Evolutionary conservation across 2,888 invertebrate genomes (phyloP).

Genomic region (Heliconius aoede): DNA sequence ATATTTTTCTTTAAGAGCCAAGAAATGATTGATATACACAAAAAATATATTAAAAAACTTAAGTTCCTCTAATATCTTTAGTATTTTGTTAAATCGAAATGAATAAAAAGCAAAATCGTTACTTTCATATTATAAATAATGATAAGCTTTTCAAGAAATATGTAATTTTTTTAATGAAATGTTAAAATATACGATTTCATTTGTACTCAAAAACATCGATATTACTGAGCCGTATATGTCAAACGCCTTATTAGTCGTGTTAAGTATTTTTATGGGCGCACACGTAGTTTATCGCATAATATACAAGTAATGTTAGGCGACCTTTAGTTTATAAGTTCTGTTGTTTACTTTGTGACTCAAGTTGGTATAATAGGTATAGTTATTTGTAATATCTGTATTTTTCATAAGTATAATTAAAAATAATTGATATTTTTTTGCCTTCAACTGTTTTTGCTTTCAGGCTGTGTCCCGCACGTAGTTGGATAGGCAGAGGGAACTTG

Average conservation of each 20-base stretch:
- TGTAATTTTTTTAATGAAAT: constrained; percentile 33
- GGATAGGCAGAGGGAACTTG: too few relatives aligned
- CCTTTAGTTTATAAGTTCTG: constrained; percentile 29
- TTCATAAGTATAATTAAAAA: too few relatives aligned
- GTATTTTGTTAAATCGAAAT: neutral
- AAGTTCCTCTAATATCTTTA: neutral
- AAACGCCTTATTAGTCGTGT: constrained; percentile 13
- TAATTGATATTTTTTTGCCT: too few relatives aligned
- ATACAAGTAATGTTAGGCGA: constrained; percentile 26
- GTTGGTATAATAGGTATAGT: too few relatives aligned
- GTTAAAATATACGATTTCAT: constrained; percentile 30
- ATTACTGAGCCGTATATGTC: constrained; percentile 26
- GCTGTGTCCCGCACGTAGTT: too few relatives aligned
- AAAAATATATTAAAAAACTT: neutral
- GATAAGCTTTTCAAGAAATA: neutral
- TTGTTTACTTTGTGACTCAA: neutral
- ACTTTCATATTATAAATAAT: constrained; percentile 28
- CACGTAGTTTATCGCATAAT: constrained; percentile 32
- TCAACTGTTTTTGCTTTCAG: too few relatives aligned
- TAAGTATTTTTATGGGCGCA: constrained; percentile 30
- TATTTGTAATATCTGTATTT: too few relatives aligned
- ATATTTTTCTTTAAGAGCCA: too few relatives aligned
- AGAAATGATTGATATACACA: neutral
- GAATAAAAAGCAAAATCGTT: neutral
- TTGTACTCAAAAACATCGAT: constrained; percentile 31